Percentiles rank a stretch among this genome's conserved stretches.
phyloP scores from a whole-genome alignment of 2,113 vertebrate genomes.

The Oreocharis arfaki region DNA sequence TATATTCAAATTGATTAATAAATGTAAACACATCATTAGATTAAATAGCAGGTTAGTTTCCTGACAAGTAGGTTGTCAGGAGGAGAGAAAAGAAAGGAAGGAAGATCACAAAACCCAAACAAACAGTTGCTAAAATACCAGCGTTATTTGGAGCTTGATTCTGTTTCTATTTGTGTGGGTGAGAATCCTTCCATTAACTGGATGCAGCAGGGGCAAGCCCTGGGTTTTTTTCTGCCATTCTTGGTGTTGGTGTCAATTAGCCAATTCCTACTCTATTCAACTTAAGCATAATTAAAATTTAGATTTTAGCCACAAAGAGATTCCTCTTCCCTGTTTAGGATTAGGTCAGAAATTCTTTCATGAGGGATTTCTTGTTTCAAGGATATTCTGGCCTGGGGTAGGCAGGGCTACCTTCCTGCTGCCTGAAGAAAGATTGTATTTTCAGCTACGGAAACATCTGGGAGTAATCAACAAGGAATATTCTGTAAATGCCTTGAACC shows the following conservation, averaged over 20 bases:
- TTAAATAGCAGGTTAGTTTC: constrained; percentile 42
- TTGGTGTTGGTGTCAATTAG: background rate
- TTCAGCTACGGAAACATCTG: background rate
- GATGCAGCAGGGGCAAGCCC: background rate
- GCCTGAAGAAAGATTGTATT: background rate
- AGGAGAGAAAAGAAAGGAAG: background rate
- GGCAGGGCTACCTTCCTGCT: background rate
- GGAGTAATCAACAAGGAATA: background rate
- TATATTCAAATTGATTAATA: constrained; percentile 44
- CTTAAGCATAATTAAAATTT: background rate
- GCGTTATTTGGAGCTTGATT: background rate
- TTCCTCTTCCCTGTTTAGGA: background rate
- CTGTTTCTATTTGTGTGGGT: background rate
- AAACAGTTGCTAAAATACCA: background rate
- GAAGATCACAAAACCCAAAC: background rate
- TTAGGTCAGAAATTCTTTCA: background rate
- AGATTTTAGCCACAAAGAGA: background rate
- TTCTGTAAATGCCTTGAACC: background rate
- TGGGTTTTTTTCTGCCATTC: background rate
- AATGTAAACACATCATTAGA: constrained; percentile 50
- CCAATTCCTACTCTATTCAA: background rate
- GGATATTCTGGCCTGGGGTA: background rate
- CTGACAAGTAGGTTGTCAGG: constrained; percentile 10
- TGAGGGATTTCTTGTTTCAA: background rate
- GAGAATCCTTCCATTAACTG: background rate